Conservation (phyloP, 2,113 vertebrate species). For the Lipophrys pholis region DNA sequence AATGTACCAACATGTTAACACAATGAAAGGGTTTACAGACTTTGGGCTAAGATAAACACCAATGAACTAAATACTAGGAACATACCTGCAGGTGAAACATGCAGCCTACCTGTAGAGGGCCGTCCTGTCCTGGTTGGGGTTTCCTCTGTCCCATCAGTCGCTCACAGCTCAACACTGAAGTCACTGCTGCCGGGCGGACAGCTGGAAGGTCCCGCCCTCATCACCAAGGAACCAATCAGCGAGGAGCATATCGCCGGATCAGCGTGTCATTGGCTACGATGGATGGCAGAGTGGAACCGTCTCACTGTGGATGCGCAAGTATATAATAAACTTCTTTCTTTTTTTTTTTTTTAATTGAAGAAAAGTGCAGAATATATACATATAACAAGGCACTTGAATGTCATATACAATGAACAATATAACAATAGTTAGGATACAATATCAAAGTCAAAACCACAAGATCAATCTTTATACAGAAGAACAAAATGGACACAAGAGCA, state of each 20-base stretch:
- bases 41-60: no score
- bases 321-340: no score
- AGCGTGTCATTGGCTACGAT: slow-evolving; percentile 66
- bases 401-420: no score
- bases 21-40: neutral
- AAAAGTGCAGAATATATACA: no score
- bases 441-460: no score
- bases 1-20: neutral
- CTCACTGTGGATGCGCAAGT: neutral
- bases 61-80: no score
- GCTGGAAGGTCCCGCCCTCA: slow-evolving; percentile 47
- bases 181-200: slow-evolving; percentile 40
- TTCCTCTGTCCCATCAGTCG: slow-evolving; percentile 55
- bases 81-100: neutral
- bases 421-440: no score
- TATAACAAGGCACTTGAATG: no score
- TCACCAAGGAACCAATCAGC: slow-evolving; percentile 73
- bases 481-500: no score
- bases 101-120: slow-evolving; percentile 57
- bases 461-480: no score
- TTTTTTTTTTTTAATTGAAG: no score
- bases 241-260: slow-evolving; percentile 53
- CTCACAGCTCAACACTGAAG: slow-evolving; percentile 29
- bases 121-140: slow-evolving; percentile 30
- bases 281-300: neutral